phyloP scores from a whole-genome alignment of 1,140 invertebrate species.

The Nasonia vitripennis region DNA sequence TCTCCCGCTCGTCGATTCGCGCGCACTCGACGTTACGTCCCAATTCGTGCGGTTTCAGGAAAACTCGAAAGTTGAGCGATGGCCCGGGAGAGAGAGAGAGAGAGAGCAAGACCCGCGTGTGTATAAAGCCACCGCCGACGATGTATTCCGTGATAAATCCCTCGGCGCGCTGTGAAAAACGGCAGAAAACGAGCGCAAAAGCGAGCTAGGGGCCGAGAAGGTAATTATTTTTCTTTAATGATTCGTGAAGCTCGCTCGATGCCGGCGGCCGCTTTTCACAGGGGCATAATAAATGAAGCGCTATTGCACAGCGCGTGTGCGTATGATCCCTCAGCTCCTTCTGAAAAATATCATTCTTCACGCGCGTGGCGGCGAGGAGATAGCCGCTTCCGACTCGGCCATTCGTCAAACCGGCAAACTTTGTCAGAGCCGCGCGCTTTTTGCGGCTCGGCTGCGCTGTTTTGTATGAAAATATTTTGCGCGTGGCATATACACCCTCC shows the following conservation, averaged over 20 bases:
- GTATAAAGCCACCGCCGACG: background rate
- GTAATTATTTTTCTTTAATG: constrained; percentile 63
- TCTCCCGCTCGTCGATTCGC: background rate
- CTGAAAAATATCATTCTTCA: constrained; percentile 62
- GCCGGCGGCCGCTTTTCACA: constrained; percentile 50
- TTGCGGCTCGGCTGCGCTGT: constrained; percentile 43
- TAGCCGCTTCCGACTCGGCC: constrained; percentile 53
- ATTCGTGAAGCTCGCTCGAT: constrained; percentile 62
- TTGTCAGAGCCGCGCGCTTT: constrained; percentile 54
- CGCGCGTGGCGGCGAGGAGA: constrained; percentile 48
- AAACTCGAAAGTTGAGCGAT: constrained; percentile 43
- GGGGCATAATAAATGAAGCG: constrained; percentile 66
- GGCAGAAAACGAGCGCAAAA: background rate
- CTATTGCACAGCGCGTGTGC: constrained; percentile 34
- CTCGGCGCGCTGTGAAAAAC: background rate
- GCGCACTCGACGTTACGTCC: background rate
- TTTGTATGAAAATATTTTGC: constrained; percentile 57
- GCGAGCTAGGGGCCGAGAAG: background rate
- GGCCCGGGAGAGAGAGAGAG: too few species aligned
- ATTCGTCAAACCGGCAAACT: constrained; percentile 65
- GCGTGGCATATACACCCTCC: constrained; percentile 4
- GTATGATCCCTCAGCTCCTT: constrained; percentile 23
- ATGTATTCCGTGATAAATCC: constrained; percentile 36
- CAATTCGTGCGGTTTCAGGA: background rate
- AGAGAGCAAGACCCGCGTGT: background rate